phyloP scores from a whole-genome alignment of 2,113 vertebrate species.

The Brachionichthys hirsutus region DNA sequence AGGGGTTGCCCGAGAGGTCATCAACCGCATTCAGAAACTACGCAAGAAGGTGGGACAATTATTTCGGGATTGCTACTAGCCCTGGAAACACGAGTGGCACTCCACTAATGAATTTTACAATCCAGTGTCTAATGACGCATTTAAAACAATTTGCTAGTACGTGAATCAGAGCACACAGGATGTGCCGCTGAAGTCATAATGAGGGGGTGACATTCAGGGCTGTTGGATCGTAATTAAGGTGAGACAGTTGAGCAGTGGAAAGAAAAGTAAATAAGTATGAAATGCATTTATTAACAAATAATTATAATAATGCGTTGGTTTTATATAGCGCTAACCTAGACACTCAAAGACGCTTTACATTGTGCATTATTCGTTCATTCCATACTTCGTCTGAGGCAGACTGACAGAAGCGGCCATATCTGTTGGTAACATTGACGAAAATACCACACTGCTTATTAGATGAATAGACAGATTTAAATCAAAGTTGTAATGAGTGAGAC shows the following conservation, averaged over 20 bases:
- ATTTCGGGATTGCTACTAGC: conserved; percentile 29
- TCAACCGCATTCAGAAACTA: conserved; percentile 98
- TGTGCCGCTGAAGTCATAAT: conserved; percentile 3
- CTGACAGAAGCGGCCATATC: no score
- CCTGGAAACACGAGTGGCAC: conserved; percentile 37
- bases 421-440: no score
- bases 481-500: no score
- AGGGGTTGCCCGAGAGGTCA: conserved; percentile 94
- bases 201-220: neutral
- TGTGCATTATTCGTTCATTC: no score
- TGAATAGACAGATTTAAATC: no score
- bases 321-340: no score
- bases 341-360: no score
- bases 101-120: conserved; percentile 44
- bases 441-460: no score
- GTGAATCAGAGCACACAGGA: conserved; percentile 23
- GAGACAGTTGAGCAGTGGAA: neutral
- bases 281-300: neutral
- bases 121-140: conserved; percentile 48
- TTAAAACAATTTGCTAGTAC: conserved; percentile 19
- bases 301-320: no score
- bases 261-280: neutral
- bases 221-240: neutral
- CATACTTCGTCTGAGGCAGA: no score
- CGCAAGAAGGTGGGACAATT: conserved; percentile 89